These are phyloP conservation scores for Campoplex capitator DNA, from an alignment of 2,888 invertebrate species.

Conservation along the genomic window DNA sequence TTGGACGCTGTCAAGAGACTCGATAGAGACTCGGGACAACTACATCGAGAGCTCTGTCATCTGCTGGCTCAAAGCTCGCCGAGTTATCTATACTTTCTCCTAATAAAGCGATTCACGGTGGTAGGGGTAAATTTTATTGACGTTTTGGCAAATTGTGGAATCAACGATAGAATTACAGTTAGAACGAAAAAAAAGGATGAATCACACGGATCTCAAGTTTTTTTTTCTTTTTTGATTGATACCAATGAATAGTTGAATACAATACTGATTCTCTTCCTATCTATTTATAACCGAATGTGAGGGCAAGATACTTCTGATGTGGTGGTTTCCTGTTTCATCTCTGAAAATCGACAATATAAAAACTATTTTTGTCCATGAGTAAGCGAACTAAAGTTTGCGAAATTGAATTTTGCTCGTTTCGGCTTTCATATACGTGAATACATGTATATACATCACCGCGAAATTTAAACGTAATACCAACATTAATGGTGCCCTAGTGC, in stretches of 20 bases:
- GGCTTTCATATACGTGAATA: neutral
- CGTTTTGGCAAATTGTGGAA: no score
- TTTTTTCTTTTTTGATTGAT: neutral
- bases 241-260: neutral
- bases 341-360: slow-evolving; percentile 27
- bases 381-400: slow-evolving; percentile 46
- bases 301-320: neutral
- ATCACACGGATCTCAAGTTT: neutral
- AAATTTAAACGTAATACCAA: slow-evolving; percentile 49
- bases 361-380: slow-evolving; percentile 56
- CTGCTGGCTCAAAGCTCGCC: no score
- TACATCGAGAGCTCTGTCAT: no score
- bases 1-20: neutral
- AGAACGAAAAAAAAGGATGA: neutral
- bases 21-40: neutral
- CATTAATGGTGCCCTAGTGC: slow-evolving; percentile 58
- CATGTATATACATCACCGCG: slow-evolving; percentile 9
- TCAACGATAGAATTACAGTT: neutral
- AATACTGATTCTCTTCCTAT: neutral
- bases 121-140: no score
- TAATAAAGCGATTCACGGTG: no score
- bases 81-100: no score
- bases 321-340: neutral
- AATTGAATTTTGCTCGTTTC: slow-evolving; percentile 34
- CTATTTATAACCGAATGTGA: neutral